Conservation (phyloP, 2,797 vertebrate genomes). For the Clarias platycephalus region DNA sequence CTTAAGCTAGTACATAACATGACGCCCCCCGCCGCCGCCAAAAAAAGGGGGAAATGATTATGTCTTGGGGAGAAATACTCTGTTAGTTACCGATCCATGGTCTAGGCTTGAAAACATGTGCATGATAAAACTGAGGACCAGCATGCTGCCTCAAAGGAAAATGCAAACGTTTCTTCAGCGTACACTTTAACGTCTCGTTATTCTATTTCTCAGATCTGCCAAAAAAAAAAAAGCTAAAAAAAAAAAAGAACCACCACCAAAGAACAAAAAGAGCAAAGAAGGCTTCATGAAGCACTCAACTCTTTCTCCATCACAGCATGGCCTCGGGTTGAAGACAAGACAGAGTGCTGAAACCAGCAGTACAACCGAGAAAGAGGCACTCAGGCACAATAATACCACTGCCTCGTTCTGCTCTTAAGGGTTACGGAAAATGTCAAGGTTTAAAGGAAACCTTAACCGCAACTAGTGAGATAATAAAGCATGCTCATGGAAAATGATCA, state of each 20-base stretch:
- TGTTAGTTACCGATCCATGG: neutral
- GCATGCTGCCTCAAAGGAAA: conserved; percentile 25
- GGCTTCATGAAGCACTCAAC: conserved; percentile 33
- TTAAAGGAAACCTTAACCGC: neutral
- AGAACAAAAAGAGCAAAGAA: conserved; percentile 41
- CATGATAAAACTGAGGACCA: conserved; percentile 28
- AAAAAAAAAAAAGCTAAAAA: neutral
- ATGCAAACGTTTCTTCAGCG: conserved; percentile 20
- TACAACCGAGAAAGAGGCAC: conserved; percentile 18
- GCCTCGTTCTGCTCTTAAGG: neutral
- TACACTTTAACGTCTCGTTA: conserved; percentile 34
- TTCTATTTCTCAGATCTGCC: conserved; percentile 40
- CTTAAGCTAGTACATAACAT: too few species aligned
- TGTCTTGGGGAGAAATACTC: neutral
- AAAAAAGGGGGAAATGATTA: too few species aligned
- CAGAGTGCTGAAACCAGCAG: conserved; percentile 49
- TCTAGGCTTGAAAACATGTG: neutral
- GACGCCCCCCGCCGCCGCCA: too few species aligned
- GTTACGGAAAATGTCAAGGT: neutral
- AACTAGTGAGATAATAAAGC: neutral
- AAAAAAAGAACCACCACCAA: neutral
- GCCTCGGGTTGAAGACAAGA: conserved; percentile 45
- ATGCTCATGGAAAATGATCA: neutral
- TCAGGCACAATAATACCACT: conserved; percentile 18
- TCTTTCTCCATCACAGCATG: conserved; percentile 46